Base-by-base conservation (phyloP, 2,113 vertebrate species). In the Nansenia antarctica region DNA sequence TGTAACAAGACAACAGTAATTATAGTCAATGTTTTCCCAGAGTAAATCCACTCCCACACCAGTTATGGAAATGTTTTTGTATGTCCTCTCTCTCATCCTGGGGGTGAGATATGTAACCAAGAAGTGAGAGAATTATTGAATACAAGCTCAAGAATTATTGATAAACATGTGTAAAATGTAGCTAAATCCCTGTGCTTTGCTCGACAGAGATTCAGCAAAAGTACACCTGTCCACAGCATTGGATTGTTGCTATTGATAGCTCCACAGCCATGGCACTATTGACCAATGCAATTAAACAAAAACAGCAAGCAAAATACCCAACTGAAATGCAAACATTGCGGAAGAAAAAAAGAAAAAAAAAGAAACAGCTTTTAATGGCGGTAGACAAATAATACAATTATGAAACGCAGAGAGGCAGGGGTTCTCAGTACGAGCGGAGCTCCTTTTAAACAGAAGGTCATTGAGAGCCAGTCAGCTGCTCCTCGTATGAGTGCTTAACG, bases 391-490 rank as follows among this genome's bases (percentile, higher is more conserved):
- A 85, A 82, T 84, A 84, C 79, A 86, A 85, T 82, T 76, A 86
- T 85, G 72, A 77, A 86, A 87, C 63, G 62, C 82, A 85, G 86
- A 77, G 7, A 45, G 80, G 82, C 82, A 91, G 93, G 94, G n/a
- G n/a, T n/a, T n/a, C n/a, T n/a, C n/a, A n/a, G n/a, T n/a, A 93
- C 73, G 90, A 93, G 94, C 93, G 94, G 89, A 91, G 93, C 92
- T 93, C 90, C n/a, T 91, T 92, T 49, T 20, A 89, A 95, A 93
- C 95, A 97, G 94, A 96, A 96, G 94, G 96, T 95, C 94, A 95
- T 92, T 96, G 93, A 91, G 91, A 74, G 91, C n/a, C n/a, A 94
- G 96, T 93, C 97, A 99, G 94, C 96, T 97, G 96, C 95, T 98
- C 92, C 88, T 95, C 96, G n/a, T 95, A 96, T 94, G 94, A 94